Percentiles rank a stretch among this genome's conserved stretches.
phyloP scores from a whole-genome alignment of 2,888 invertebrate genomes.

The Eilema caniola region DNA sequence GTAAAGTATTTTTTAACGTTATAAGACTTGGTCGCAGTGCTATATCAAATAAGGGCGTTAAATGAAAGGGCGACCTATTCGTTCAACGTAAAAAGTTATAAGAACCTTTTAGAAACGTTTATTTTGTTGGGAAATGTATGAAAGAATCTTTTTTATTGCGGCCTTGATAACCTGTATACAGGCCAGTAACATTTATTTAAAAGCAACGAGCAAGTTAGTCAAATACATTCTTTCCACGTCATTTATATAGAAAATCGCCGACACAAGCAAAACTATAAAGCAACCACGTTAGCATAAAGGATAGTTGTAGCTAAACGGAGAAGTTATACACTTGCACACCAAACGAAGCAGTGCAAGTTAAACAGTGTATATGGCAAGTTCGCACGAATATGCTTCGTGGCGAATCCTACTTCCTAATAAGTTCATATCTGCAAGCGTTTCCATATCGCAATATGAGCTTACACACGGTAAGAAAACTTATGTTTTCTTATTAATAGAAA shows the following conservation, averaged over 20 bases:
- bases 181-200: neutral
- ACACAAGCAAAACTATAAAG: neutral
- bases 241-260: neutral
- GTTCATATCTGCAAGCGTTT: conserved; percentile 29
- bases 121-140: conserved; percentile 2
- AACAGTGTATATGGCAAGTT: conserved; percentile 13
- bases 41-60: conserved; percentile 12
- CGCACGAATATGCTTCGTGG: conserved; percentile 10
- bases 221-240: neutral
- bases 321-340: conserved; percentile 11
- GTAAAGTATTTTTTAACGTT: conserved; percentile 32
- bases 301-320: conserved; percentile 15
- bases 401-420: conserved; percentile 13
- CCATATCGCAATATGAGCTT: conserved; percentile 22
- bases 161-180: neutral
- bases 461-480: conserved; percentile 27
- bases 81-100: conserved; percentile 7
- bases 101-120: conserved; percentile 5
- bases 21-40: conserved; percentile 18
- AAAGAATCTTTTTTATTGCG: neutral
- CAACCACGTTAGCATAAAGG: conserved; percentile 20
- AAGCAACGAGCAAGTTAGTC: neutral
- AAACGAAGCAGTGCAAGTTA: conserved; percentile 1
- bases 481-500: no score
- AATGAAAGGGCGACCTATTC: conserved; percentile 9